These are phyloP conservation scores for Acropora yongei DNA, from an alignment of 64 coral and sea anemone genomes.

Conservation along the genomic window DNA sequence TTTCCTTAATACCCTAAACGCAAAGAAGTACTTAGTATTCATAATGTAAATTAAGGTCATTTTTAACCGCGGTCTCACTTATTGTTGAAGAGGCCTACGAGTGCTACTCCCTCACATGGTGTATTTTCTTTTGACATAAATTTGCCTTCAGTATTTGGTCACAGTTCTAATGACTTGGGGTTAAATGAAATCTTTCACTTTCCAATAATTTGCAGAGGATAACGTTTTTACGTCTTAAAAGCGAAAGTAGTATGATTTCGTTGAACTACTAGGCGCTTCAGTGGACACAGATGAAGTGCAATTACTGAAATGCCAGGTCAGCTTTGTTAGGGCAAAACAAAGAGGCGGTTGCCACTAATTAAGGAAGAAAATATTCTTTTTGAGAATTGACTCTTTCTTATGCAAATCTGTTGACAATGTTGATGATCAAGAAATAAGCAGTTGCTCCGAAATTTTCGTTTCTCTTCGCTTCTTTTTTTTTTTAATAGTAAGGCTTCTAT, in stretches of 20 bases:
- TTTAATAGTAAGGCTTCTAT: too few relatives aligned
- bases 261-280: neutral
- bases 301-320: too few relatives aligned
- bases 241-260: neutral
- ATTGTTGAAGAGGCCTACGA: neutral
- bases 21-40: neutral
- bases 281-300: too few relatives aligned
- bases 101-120: neutral
- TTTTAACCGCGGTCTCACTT: neutral
- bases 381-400: neutral
- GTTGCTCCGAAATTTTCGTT: too few relatives aligned
- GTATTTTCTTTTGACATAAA: neutral
- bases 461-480: too few relatives aligned
- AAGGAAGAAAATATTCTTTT: neutral
- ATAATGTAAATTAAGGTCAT: neutral
- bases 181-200: neutral
- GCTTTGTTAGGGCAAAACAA: too few relatives aligned
- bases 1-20: neutral
- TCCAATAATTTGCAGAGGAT: neutral
- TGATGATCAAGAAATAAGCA: too few relatives aligned
- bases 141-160: neutral
- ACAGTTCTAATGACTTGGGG: neutral
- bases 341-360: neutral
- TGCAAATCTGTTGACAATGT: too few relatives aligned
- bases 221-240: neutral